A percentile compares a stretch with the other conserved stretches of the same genome.
These are phyloP conservation scores for Chironomus tentans DNA, from an alignment of 2,888 invertebrate genomes.

Conservation along the genomic window DNA sequence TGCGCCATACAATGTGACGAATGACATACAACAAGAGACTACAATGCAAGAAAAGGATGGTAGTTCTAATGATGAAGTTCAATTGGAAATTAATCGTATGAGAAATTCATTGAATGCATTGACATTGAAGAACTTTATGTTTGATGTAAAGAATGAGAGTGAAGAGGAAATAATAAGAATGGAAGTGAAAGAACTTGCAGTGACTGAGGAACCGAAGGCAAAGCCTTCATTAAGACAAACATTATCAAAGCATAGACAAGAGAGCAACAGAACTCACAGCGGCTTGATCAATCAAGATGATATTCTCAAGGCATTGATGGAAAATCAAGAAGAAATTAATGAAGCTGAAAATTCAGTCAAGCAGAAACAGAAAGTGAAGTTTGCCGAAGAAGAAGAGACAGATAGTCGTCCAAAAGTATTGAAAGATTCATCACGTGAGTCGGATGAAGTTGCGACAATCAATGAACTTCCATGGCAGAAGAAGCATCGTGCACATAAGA, in stretches of 20 bases:
- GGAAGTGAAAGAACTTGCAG: background rate
- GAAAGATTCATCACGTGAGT: slow-evolving; percentile 7
- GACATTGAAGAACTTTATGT: slow-evolving; percentile 20
- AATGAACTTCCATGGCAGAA: slow-evolving; percentile 3
- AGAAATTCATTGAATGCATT: slow-evolving; percentile 24
- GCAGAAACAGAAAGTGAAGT: slow-evolving; percentile 5
- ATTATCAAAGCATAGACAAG: slow-evolving; percentile 18
- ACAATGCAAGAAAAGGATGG: slow-evolving; percentile 14
- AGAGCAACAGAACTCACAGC: background rate
- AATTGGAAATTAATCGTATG: slow-evolving; percentile 15
- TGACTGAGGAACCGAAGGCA: background rate
- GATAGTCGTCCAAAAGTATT: background rate
- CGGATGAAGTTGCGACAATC: slow-evolving; percentile 21
- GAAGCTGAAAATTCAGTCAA: background rate
- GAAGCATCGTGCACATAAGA: slow-evolving; percentile 5
- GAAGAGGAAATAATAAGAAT: background rate
- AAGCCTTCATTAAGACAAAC: background rate
- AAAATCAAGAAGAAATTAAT: slow-evolving; percentile 1
- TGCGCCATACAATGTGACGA: too few species aligned
- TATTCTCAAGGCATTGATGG: slow-evolving; percentile 12
- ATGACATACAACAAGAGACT: slow-evolving; percentile 2
- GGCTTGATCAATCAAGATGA: background rate
- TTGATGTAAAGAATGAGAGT: background rate
- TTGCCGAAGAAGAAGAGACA: background rate
- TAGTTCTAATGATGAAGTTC: slow-evolving; percentile 9